phyloP scores from a whole-genome alignment of 2,888 invertebrate genomes.

The Idaea dimidiata region DNA sequence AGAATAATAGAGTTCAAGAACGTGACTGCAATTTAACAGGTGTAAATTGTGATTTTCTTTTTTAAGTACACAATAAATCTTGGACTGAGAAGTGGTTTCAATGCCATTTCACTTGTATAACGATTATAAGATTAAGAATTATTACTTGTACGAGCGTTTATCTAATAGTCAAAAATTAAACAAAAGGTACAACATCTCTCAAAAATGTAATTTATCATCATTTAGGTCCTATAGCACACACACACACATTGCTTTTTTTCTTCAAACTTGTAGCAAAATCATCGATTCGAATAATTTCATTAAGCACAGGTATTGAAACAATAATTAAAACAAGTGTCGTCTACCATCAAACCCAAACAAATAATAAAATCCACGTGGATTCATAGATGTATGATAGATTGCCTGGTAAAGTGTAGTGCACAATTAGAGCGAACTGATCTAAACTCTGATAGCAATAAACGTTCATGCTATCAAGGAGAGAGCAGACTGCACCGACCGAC shows the following conservation, averaged over 20 bases:
- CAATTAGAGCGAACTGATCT: slow-evolving; percentile 68
- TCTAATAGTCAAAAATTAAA: neutral
- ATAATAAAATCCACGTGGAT: neutral
- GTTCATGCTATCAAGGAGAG: slow-evolving; percentile 60
- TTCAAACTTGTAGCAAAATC: too few relatives aligned
- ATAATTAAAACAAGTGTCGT: neutral
- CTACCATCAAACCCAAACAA: neutral
- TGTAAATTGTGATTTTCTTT: neutral
- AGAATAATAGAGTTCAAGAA: neutral
- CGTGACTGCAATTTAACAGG: neutral
- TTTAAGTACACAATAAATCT: neutral
- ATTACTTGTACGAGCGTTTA: neutral
- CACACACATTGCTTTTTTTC: too few relatives aligned
- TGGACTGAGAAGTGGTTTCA: neutral
- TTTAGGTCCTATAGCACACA: too few relatives aligned
- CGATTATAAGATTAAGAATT: neutral
- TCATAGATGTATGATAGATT: slow-evolving; percentile 12
- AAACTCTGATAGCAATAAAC: slow-evolving; percentile 58
- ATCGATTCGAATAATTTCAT: too few relatives aligned
- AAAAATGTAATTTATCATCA: too few relatives aligned
- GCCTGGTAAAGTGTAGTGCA: slow-evolving; percentile 46
- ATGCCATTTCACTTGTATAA: neutral
- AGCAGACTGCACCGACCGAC: slow-evolving; percentile 34
- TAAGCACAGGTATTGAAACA: too few relatives aligned
- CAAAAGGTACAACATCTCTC: too few relatives aligned